phyloP scores from a whole-genome alignment of 2,888 invertebrate genomes.

The Hypolimnas misippus region DNA sequence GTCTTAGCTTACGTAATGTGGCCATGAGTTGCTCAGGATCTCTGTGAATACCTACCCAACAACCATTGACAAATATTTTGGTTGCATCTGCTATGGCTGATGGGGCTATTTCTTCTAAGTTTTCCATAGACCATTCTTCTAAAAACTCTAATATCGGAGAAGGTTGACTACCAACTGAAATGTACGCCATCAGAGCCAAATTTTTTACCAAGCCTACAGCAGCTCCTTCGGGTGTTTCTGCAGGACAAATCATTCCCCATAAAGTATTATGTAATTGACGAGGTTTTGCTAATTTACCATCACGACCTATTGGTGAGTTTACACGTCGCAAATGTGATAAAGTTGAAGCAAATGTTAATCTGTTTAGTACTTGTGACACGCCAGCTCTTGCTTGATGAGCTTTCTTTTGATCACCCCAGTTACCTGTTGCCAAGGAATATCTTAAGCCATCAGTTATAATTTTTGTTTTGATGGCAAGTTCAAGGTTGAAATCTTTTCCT shows the following conservation, averaged over 20 bases:
- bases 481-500: conserved; percentile 99
- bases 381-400: conserved; percentile 99
- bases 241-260: conserved; percentile 99
- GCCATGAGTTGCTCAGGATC: conserved; percentile 99
- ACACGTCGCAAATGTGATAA: conserved; percentile 98
- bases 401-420: conserved; percentile 99
- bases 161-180: conserved; percentile 99
- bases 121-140: conserved; percentile 99
- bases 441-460: conserved; percentile 98
- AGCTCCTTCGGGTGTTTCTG: conserved; percentile 99
- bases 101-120: conserved; percentile 99
- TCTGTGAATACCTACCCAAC: conserved; percentile 99
- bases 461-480: conserved; percentile 97
- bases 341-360: conserved; percentile 99
- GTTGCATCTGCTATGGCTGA: conserved; percentile 99
- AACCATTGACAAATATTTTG: conserved; percentile 99
- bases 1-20: conserved; percentile 96
- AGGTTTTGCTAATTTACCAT: conserved; percentile 99
- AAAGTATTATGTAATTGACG: conserved; percentile 99
- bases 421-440: conserved; percentile 99
- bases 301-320: conserved; percentile 99
- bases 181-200: conserved; percentile 99
- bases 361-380: conserved; percentile 98
- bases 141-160: conserved; percentile 99
- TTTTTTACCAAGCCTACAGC: conserved; percentile 99